Evolutionary conservation across 2,888 invertebrate genomes (phyloP), one percentile per base, ranked within the genome.

Genomic region (Dynastes grantii): DNA sequence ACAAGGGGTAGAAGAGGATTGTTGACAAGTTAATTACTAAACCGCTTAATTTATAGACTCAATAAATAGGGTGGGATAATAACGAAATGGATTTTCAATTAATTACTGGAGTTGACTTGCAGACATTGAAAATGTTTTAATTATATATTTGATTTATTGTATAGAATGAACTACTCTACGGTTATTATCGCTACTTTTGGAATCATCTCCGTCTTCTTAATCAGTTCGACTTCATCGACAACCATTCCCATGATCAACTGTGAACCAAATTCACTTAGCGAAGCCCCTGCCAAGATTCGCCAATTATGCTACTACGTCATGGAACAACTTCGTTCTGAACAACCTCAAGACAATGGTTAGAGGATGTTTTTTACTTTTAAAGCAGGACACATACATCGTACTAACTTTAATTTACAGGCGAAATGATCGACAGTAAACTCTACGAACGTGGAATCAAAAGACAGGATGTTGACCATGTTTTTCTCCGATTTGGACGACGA

Each of bases 401-500:
- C 11, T 27, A 40, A 13, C 71, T 68, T 37, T 77, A 11, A 68
- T 81, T 80, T 71, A 53, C 78, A 84, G 84, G 78, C 53, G 83
- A 83, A 58, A 78, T 80, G 71, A 65, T 87, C 85, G 80, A 85
- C 86, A 65, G 88, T 86, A n/a, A 84, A 87, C 73, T 85, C 87
- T 81, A 82, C 76, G 93, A 94, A 89, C 92, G 92, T 82, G 94
- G 94, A 81, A 93, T 93, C 85, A 96, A 96, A 89, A 92, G 96
- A 81, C 96, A 96, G 86, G 96, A 97, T 89, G 95, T 96, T 70
- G 96, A 96, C 85, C 97, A 97, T 89, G 96, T 96, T 77, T 97
- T 97, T 90, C 92, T 97, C 84, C 94, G 96, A 85, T 97, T 97
- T 88, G 97, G 97, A 77, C 93, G 94, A 87, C 92, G 79, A 77